Conservation (phyloP, 2,888 invertebrate species). For the Tenthredo scrophulariae region DNA sequence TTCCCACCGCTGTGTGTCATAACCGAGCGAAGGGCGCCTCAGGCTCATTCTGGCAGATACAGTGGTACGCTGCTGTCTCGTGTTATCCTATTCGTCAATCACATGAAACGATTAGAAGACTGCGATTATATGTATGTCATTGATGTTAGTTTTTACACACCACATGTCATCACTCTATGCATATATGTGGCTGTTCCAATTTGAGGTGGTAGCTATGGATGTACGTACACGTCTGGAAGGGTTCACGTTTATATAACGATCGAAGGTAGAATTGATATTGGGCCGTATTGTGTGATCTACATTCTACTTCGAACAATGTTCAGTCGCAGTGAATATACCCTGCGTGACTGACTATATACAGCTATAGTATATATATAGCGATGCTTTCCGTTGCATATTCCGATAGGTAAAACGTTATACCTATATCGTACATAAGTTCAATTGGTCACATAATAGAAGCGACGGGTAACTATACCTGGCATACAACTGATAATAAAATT, state of each 20-base stretch:
- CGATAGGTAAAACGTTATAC: background rate
- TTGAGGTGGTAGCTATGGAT: background rate
- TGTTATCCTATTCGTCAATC: constrained; percentile 62
- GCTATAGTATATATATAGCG: background rate
- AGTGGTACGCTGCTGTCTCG: constrained; percentile 71
- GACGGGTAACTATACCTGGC: background rate
- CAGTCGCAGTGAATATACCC: background rate
- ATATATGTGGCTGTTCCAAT: background rate
- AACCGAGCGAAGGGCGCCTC: constrained; percentile 72
- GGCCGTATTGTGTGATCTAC: background rate
- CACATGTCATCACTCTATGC: background rate
- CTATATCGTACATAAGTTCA: background rate
- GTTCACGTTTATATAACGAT: background rate
- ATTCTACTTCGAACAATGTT: background rate
- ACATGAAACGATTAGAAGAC: constrained; percentile 39
- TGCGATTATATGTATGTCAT: background rate
- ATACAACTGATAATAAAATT: background rate
- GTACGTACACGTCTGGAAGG: background rate
- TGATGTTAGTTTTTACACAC: background rate
- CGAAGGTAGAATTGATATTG: background rate
- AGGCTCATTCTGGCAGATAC: constrained; percentile 72
- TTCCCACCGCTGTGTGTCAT: constrained; percentile 71
- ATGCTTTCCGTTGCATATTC: background rate
- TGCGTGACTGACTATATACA: background rate
- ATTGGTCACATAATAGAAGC: background rate